Evolutionary conservation across 2,113 vertebrate species (phyloP).

Genomic region (Cygnus atratus): DNA sequence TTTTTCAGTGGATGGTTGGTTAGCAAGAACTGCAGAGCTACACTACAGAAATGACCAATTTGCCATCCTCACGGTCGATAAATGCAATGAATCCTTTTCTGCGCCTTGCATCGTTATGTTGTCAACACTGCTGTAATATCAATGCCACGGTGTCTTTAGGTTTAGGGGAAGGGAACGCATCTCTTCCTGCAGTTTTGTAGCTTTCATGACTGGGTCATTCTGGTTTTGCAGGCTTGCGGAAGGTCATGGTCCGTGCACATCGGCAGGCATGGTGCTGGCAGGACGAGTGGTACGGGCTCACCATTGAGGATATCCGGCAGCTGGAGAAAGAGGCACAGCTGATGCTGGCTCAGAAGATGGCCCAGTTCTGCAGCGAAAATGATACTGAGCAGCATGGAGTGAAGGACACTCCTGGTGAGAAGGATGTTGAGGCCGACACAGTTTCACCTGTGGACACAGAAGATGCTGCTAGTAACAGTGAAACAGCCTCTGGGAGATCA

Average conservation of each 20-base stretch:
- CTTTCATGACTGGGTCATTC: neutral
- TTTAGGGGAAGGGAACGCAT: neutral
- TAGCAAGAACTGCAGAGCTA: neutral
- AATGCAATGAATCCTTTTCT: neutral
- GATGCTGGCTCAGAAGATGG: constrained; percentile 93
- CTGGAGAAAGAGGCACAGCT: constrained; percentile 95
- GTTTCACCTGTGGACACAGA: constrained; percentile 74
- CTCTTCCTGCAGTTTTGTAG: neutral
- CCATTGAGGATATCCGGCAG: constrained; percentile 94
- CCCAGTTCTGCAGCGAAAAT: constrained; percentile 83
- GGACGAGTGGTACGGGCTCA: constrained; percentile 97
- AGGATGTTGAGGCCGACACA: constrained; percentile 58
- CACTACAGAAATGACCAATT: neutral
- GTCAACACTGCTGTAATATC: neutral
- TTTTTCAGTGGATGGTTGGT: neutral
- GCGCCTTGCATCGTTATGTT: neutral
- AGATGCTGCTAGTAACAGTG: constrained; percentile 71
- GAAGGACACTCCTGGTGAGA: constrained; percentile 57
- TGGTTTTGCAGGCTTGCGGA: constrained; percentile 84
- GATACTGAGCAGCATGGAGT: constrained; percentile 74
- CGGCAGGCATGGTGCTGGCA: constrained; percentile 99
- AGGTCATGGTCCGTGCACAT: constrained; percentile 96
- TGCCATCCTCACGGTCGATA: rapidly evolving
- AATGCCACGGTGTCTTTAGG: rapidly evolving
- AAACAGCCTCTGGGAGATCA: constrained; percentile 81